These are phyloP conservation scores for Sarcophaga rosellei DNA, from an alignment of 2,888 invertebrate genomes.

Conservation along the genomic window DNA sequence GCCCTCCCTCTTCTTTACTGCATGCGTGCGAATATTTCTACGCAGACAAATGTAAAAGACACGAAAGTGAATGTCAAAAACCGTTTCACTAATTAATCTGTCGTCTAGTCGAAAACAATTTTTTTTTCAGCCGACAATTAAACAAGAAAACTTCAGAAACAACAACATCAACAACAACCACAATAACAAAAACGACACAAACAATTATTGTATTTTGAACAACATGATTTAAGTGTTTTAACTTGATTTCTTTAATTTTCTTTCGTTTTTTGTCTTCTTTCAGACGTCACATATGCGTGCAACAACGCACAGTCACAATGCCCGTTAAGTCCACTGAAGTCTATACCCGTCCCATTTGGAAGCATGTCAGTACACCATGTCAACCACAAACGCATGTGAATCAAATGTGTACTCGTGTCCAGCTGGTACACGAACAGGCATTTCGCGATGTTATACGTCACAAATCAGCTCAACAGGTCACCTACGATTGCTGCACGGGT, in stretches of 20 bases:
- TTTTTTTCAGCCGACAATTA: conserved; percentile 20
- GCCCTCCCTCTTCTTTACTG: no score
- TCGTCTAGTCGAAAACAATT: conserved; percentile 31
- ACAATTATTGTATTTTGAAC: no score
- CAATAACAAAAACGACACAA: no score
- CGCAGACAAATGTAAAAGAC: no score
- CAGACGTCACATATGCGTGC: conserved; percentile 83
- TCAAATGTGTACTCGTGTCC: conserved; percentile 83
- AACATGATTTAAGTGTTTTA: no score
- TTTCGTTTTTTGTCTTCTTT: conserved; percentile 56
- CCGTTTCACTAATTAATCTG: conserved; percentile 18
- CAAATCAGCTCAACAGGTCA: conserved; percentile 81
- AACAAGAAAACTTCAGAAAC: conserved; percentile 10
- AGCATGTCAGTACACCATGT: conserved; percentile 82
- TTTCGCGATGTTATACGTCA: conserved; percentile 82
- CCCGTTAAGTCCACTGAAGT: conserved; percentile 83
- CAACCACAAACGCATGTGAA: conserved; percentile 80
- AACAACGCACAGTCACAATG: conserved; percentile 82
- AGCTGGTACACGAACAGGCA: conserved; percentile 83
- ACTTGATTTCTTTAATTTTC: no score
- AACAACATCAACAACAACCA: no score
- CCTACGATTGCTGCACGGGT: conserved; percentile 84
- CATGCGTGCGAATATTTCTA: no score
- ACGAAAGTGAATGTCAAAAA: not conserved
- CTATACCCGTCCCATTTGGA: conserved; percentile 83